Base-by-base conservation (phyloP, 2,888 invertebrate genomes). In the Argynnis bischoffii region DNA sequence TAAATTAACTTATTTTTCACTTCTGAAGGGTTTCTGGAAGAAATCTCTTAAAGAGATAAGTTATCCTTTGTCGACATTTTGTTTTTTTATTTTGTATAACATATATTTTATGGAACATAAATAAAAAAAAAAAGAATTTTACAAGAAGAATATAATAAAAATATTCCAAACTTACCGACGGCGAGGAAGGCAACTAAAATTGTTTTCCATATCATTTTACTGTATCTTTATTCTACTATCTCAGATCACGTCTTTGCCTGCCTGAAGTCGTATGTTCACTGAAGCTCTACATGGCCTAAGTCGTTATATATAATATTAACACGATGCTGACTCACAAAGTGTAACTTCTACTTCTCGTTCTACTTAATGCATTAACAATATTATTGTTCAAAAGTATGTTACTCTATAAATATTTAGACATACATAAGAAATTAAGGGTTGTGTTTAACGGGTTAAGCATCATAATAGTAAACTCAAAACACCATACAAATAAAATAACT, bases 131-230 rank as follows among this genome's bases (percentile, higher is more conserved):
- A n/a, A n/a, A n/a, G n/a, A n/a, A n/a, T n/a, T n/a, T n/a, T n/a
- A n/a, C n/a, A n/a, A n/a, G 21, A 8, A 63, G 1, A 47, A 63
- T n/a, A 54, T 8, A 21, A 46, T 21, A 51, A 18, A 1, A 18
- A 50, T 16, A 41, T 8, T 2, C 55, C 5, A 31, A n/a, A 79
- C 88, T 85, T 75, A 88, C 88, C 87, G 55, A 81, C 80, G 2
- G 75, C 80, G 71, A 86, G 74, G 35, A 80, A 71, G 65, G 80
- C 76, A 35, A 86, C 74, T 47, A 87, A 68, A 64, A 83, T 61
- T 26, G 79, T 72, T 82, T 86, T 89, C 78, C 82, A 82, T 76
- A 88, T 76, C 86, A 87, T 89, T 61, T 74, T 81, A 70, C 69
- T 71, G 72, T 69, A 67, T 64, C 35, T 69, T 50, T 69, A 55